Conservation (phyloP, 2,888 invertebrate species). For the Leptopterna dolabrata region DNA sequence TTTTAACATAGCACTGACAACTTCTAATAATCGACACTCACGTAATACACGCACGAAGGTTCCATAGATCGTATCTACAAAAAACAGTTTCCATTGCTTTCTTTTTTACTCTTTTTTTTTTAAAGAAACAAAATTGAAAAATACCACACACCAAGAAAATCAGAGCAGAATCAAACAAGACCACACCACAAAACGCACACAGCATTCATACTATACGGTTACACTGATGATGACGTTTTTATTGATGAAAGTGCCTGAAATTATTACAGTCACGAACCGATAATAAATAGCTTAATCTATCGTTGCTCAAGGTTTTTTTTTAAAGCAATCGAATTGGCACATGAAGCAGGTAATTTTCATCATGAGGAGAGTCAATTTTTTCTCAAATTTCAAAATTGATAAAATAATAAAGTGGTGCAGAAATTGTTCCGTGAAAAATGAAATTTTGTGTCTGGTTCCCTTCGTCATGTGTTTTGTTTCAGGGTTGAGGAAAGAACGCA, state of each 20-base stretch:
- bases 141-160: neutral
- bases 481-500: no score
- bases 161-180: neutral
- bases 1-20: neutral
- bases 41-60: slow-evolving; percentile 9
- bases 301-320: no score
- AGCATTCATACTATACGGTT: slow-evolving; percentile 22
- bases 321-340: no score
- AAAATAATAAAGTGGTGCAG: no score
- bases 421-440: no score
- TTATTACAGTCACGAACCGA: no score
- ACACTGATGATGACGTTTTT: slow-evolving; percentile 46
- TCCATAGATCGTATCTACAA: slow-evolving; percentile 11
- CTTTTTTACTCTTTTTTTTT: neutral
- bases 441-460: no score
- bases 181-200: slow-evolving; percentile 2
- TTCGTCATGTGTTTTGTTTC: no score
- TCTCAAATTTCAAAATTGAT: no score
- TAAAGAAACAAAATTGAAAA: neutral
- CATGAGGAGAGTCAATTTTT: no score
- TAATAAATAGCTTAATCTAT: no score
- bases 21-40: neutral
- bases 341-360: no score
- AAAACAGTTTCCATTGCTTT: neutral
- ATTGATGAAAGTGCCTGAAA: neutral